phyloP scores from a whole-genome alignment of 1,140 invertebrate species.

The Luehdorfia chinensis region DNA sequence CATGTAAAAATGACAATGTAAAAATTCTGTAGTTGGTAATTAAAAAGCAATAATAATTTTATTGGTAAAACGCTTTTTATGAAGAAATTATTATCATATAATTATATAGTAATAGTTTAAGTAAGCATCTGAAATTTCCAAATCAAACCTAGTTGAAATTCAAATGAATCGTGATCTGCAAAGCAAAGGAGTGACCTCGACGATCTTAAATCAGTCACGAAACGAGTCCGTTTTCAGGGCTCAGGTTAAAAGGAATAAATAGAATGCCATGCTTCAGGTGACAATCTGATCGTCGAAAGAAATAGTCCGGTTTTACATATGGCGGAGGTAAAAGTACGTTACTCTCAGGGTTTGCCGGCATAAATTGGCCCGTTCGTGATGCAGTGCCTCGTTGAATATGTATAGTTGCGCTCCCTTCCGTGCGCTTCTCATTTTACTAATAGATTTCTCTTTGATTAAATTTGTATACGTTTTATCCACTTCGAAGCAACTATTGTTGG shows the following conservation, averaged over 20 bases:
- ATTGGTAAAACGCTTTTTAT: too few relatives aligned
- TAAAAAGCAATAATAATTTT: too few relatives aligned
- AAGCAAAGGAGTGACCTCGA: conserved; percentile 5
- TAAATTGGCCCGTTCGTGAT: conserved; percentile 75
- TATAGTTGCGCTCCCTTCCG: conserved; percentile 74
- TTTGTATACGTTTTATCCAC: conserved; percentile 77
- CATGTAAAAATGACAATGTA: too few relatives aligned
- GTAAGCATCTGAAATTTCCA: background rate
- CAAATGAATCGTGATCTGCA: conserved; percentile 9
- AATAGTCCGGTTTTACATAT: conserved; percentile 74
- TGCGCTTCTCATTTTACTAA: conserved; percentile 75
- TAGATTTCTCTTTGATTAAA: conserved; percentile 77
- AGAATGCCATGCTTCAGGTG: conserved; percentile 50
- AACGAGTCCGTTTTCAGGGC: conserved; percentile 39
- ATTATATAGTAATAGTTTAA: conserved; percentile 4
- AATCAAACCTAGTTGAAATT: conserved; percentile 12
- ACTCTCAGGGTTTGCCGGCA: conserved; percentile 63
- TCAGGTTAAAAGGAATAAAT: conserved; percentile 45
- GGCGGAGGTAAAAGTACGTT: conserved; percentile 66
- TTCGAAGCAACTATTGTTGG: conserved; percentile 66
- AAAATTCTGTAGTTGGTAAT: too few relatives aligned
- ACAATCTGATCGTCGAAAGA: conserved; percentile 69
- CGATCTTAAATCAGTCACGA: conserved; percentile 29
- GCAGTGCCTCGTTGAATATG: conserved; percentile 75
- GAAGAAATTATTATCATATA: too few relatives aligned